Base-by-base conservation (phyloP, 2,113 vertebrate genomes). In the Tragulus kanchil region DNA sequence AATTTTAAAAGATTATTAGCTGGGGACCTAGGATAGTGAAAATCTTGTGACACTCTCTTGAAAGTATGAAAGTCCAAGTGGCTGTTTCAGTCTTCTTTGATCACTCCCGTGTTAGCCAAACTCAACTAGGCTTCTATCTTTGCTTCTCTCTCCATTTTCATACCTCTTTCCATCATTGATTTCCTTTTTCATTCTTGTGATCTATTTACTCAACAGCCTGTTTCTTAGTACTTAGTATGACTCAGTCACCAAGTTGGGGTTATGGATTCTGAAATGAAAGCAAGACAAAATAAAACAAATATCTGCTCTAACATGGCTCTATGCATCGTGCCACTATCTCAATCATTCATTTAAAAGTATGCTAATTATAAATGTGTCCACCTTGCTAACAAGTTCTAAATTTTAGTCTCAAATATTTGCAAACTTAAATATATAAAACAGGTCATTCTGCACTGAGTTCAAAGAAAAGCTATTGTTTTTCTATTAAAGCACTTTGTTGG, bases 241-340 rank as follows among this genome's bases (percentile, higher is more conserved):
- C 1, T 84, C 16, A 65, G 36, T 82, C 36, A 89, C n/a, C 12
- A 93, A 73, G 5, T 64, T 92, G 8, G 1, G 83, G 8, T 7
- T 92, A n/a, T 54, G 26, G 7, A 94, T 90, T 94, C 16, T 85
- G 25, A 96, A 95, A 77, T 59, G 17, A 54, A 94, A 79, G 64
- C 7, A 90, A 93, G 3, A 48, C 26, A 59, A 65, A 73, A 36
- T 1, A 89, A 36, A 90, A 79, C 25, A 90, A 78, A 85, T 36
- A 8, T 56, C 56, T 81, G 12, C 5, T 42, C 1, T 67, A 69
- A 77, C 54, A 1, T 65, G 54, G 21, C 73, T 87, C 45, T 91
- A 42, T 56, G 5, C 59, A 59, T 86, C 54, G 89, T 50, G 8
- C 8, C 25, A 69, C 21, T n/a, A 54, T 67, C 26, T 91, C 16